Percentiles rank a stretch among this genome's conserved stretches.
phyloP scores from a whole-genome alignment of 2,797 vertebrate genomes.

The Poliocrania exsul region DNA sequence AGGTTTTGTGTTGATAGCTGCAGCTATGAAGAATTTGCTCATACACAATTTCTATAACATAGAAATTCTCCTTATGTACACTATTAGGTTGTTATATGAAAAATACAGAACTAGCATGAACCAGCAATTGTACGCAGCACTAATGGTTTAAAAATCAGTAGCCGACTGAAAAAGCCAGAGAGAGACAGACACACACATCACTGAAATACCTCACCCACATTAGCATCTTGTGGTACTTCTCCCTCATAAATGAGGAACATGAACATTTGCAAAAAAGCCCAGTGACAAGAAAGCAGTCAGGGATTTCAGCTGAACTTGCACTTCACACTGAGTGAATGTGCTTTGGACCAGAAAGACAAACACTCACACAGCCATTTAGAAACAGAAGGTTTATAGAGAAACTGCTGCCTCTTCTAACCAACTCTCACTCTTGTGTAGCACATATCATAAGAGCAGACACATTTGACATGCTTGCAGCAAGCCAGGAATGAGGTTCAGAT shows the following conservation, averaged over 20 bases:
- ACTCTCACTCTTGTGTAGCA: background rate
- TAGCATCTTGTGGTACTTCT: background rate
- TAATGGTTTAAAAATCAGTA: background rate
- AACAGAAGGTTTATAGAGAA: background rate
- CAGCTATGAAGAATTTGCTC: background rate
- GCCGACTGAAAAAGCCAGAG: background rate
- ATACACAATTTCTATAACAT: background rate
- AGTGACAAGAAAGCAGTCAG: background rate
- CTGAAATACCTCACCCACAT: background rate
- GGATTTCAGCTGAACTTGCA: background rate
- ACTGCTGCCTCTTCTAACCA: background rate
- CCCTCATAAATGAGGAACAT: background rate
- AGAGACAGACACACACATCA: background rate
- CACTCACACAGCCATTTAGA: background rate
- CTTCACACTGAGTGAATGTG: background rate
- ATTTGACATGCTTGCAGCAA: background rate
- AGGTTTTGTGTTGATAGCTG: background rate
- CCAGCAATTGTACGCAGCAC: background rate
- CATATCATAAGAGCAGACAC: background rate
- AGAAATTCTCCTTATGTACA: background rate
- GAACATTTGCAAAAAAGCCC: background rate
- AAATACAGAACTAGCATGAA: background rate
- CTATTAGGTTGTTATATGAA: background rate
- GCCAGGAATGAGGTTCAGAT: background rate
- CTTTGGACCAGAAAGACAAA: background rate